phyloP scores from a whole-genome alignment of 2,888 invertebrate genomes.

The Lasioglossum malachurum region DNA sequence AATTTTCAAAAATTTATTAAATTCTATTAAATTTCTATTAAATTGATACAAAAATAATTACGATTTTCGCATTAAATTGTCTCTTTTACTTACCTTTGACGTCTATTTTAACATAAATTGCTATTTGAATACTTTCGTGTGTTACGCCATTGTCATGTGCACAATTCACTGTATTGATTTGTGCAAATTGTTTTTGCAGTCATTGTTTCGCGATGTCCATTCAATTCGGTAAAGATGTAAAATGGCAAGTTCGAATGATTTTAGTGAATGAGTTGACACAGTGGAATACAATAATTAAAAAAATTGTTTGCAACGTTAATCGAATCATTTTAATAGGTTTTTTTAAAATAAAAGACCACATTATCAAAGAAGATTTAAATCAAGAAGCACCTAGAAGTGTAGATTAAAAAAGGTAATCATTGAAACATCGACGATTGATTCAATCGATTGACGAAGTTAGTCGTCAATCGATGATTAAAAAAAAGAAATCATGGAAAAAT shows the following conservation, averaged over 20 bases:
- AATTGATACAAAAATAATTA: neutral
- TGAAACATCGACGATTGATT: no score
- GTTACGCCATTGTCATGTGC: neutral
- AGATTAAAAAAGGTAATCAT: no score
- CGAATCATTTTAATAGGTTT: neutral
- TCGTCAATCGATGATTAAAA: no score
- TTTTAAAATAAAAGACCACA: neutral
- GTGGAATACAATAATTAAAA: neutral
- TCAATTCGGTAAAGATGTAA: neutral
- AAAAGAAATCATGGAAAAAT: no score
- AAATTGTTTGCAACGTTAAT: neutral
- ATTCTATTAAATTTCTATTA: neutral
- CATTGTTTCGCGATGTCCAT: neutral
- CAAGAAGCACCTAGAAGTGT: no score
- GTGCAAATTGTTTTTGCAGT: neutral
- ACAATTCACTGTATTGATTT: neutral
- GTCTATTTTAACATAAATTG: neutral
- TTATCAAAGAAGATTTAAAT: no score
- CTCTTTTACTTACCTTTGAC: neutral
- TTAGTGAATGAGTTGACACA: neutral
- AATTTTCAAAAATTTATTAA: neutral
- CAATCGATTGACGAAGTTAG: no score
- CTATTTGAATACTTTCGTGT: neutral
- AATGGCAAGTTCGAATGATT: neutral
- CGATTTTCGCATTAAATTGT: neutral